Conservation (phyloP, 2,113 vertebrate genomes). For the Marmota flaviventris region DNA sequence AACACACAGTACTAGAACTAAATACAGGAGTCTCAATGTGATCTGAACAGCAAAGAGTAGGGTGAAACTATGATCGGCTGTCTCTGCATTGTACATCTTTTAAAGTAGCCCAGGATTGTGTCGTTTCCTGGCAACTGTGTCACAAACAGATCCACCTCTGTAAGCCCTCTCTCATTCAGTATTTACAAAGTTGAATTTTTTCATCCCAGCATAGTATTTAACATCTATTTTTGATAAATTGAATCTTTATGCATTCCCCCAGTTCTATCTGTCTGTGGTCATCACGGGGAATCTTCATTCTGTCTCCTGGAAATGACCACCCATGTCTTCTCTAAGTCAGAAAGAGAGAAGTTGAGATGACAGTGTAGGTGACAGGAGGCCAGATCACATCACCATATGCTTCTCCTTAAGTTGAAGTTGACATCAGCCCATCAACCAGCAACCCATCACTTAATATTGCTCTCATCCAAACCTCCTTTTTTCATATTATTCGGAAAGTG, state of each 20-base stretch:
- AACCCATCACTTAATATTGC: neutral
- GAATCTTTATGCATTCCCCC: neutral
- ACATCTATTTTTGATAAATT: neutral
- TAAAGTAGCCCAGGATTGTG: neutral
- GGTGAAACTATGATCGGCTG: neutral
- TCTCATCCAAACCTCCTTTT: neutral
- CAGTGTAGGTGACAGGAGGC: neutral
- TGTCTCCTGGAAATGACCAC: neutral
- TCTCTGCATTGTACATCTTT: neutral
- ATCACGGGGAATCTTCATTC: neutral
- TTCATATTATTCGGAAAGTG: conserved; percentile 16
- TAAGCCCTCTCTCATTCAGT: neutral
- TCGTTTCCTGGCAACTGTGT: neutral
- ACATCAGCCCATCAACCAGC: neutral
- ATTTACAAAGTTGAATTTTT: neutral
- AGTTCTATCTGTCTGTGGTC: neutral
- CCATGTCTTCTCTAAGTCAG: neutral
- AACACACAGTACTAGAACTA: neutral
- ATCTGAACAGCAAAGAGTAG: neutral
- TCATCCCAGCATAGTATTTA: neutral
- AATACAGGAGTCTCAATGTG: neutral
- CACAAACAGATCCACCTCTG: neutral
- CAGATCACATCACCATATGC: neutral
- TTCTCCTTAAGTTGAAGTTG: neutral
- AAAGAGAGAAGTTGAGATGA: conserved; percentile 21